Conservation (phyloP, 2,113 vertebrate species). For the Tichodroma muraria region DNA sequence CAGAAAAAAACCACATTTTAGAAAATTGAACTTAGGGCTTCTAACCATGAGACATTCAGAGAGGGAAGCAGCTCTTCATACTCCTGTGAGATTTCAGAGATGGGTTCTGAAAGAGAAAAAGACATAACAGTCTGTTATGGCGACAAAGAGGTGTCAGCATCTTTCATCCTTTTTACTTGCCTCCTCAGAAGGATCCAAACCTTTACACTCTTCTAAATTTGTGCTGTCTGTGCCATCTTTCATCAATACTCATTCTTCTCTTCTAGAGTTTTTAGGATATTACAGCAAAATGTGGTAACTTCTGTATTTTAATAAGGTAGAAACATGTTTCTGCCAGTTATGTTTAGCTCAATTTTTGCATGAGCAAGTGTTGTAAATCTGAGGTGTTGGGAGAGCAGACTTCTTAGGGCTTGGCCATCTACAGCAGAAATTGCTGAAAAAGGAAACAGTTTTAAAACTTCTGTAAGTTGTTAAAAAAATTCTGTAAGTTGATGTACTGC, state of each 20-base stretch:
- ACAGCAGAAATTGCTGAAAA: neutral
- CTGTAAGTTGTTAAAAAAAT: neutral
- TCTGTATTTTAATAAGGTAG: neutral
- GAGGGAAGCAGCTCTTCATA: neutral
- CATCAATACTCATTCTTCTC: neutral
- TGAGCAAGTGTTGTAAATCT: neutral
- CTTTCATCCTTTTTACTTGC: neutral
- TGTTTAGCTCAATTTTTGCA: neutral
- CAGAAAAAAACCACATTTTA: neutral
- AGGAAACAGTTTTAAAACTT: neutral
- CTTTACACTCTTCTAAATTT: neutral
- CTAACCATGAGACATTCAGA: neutral
- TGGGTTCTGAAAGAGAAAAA: neutral
- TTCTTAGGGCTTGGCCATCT: neutral
- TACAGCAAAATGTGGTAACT: neutral
- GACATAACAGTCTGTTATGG: no score
- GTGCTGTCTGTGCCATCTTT: neutral
- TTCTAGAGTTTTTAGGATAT: neutral
- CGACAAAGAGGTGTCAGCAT: neutral
- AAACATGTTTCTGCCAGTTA: neutral
- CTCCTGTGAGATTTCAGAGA: neutral
- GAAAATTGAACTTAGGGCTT: neutral
- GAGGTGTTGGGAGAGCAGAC: neutral
- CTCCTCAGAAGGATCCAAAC: neutral
- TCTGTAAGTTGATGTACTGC: neutral